Conservation (phyloP, 2,797 vertebrate species). For the Ceryle rudis region DNA sequence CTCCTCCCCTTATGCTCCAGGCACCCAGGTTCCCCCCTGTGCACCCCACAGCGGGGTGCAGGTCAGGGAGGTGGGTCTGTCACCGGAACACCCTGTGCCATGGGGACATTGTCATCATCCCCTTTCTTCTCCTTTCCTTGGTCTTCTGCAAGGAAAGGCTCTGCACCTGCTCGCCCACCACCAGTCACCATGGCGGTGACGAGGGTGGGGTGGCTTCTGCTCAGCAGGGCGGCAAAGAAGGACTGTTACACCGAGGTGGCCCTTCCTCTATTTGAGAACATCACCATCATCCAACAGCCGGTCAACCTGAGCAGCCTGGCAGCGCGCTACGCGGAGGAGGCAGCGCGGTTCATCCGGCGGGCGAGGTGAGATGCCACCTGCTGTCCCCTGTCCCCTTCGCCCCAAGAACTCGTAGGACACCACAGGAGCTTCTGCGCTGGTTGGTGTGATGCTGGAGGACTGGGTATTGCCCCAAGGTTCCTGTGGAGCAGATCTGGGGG, state of each 20-base stretch:
- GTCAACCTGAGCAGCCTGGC: conserved; percentile 86
- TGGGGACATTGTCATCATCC: rapidly evolving
- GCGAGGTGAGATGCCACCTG: conserved; percentile 82
- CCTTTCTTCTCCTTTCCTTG: rapidly evolving
- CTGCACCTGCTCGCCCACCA: rapidly evolving
- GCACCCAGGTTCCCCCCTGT: rapidly evolving
- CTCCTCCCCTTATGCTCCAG: background rate
- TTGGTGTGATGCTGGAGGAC: rapidly evolving
- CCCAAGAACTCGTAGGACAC: background rate
- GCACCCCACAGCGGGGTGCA: rapidly evolving
- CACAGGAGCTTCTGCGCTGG: rapidly evolving
- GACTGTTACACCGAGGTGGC: conserved; percentile 84
- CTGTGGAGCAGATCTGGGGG: background rate
- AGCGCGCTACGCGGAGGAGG: conserved; percentile 81
- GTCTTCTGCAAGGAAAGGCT: background rate
- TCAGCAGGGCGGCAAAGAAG: background rate
- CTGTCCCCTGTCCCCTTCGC: rapidly evolving
- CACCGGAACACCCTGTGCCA: rapidly evolving
- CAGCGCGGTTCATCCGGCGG: conserved; percentile 79
- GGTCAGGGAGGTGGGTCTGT: rapidly evolving
- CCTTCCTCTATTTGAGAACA: conserved; percentile 92
- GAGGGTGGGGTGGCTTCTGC: background rate
- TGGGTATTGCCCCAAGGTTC: rapidly evolving
- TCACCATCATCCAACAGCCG: conserved; percentile 88
- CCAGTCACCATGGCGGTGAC: rapidly evolving